These are phyloP conservation scores for Meandrina meandrites DNA, from an alignment of 92 coral and sea anemone species.

Conservation along the genomic window DNA sequence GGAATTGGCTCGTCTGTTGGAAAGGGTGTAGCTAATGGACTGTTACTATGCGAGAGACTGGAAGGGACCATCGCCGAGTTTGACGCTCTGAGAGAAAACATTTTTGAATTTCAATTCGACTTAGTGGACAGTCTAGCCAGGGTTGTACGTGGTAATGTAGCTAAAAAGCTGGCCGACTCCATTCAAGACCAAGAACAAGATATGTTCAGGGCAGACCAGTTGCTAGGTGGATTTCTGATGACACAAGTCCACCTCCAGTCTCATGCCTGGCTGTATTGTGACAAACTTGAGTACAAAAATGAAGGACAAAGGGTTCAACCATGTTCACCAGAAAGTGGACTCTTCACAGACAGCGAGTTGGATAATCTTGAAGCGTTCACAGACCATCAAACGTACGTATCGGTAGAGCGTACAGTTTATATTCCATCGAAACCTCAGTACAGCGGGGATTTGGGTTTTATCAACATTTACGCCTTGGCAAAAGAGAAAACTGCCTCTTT, in stretches of 20 bases:
- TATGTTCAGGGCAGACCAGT: conserved; percentile 32
- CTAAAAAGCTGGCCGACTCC: conserved; percentile 51
- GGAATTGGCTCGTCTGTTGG: conserved; percentile 33
- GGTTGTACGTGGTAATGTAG: conserved; percentile 57
- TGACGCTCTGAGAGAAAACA: conserved; percentile 55
- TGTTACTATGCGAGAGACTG: conserved; percentile 53
- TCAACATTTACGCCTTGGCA: conserved; percentile 37
- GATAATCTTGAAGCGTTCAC: conserved; percentile 54
- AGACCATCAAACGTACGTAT: conserved; percentile 40
- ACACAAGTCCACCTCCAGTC: conserved; percentile 53
- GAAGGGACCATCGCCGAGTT: conserved; percentile 69
- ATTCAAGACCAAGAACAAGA: conserved; percentile 32
- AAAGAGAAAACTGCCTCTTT: conserved; percentile 41
- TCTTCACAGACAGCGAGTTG: conserved; percentile 50
- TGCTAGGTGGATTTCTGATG: conserved; percentile 55
- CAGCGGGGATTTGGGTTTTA: conserved; percentile 50
- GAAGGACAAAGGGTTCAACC: conserved; percentile 40
- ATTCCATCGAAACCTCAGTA: conserved; percentile 61
- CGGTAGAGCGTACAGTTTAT: conserved; percentile 50
- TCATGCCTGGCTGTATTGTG: conserved; percentile 56
- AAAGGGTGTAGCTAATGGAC: conserved; percentile 33
- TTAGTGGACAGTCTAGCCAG: conserved; percentile 54
- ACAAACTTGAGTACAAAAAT: conserved; percentile 49
- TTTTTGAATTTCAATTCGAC: conserved; percentile 72
- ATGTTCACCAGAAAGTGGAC: conserved; percentile 51